A percentile compares a stretch with the other conserved stretches of the same genome.
phyloP scores from a whole-genome alignment of 2,113 vertebrate species.

The Rhynchomys soricoides region DNA sequence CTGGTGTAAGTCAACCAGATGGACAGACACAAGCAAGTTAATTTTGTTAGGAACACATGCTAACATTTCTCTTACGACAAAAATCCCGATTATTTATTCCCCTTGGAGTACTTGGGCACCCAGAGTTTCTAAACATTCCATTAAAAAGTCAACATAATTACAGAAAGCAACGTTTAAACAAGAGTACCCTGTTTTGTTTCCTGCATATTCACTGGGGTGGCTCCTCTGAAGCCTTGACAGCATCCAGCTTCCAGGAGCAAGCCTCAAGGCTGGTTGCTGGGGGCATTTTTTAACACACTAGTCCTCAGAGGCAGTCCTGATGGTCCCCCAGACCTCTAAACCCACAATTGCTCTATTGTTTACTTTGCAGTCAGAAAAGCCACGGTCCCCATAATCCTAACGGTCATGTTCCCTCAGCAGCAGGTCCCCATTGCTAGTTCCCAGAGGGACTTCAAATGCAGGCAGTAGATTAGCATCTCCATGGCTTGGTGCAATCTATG shows the following conservation, averaged over 20 bases:
- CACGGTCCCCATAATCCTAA: constrained; percentile 85
- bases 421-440: constrained; percentile 84
- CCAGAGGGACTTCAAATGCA: constrained; percentile 85
- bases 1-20: constrained; percentile 43
- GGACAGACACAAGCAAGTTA: constrained; percentile 82
- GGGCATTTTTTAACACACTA: constrained; percentile 86
- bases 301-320: constrained; percentile 87
- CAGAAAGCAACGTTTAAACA: constrained; percentile 85
- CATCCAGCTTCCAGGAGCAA: constrained; percentile 85
- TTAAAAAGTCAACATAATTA: constrained; percentile 85
- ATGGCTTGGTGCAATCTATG: constrained; percentile 79
- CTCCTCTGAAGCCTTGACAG: constrained; percentile 87
- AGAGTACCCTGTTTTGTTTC: constrained; percentile 91
- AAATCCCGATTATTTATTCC: constrained; percentile 78
- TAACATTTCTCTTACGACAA: constrained; percentile 80
- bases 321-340: constrained; percentile 81
- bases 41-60: constrained; percentile 81
- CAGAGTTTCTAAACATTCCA: constrained; percentile 85
- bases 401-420: constrained; percentile 87
- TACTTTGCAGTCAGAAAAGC: constrained; percentile 87
- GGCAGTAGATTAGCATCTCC: constrained; percentile 85
- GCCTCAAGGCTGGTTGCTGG: constrained; percentile 87
- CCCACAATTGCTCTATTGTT: constrained; percentile 91
- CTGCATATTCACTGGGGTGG: constrained; percentile 87
- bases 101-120: constrained; percentile 76